Conservation (phyloP, 2,888 invertebrate species). For the Cyrtodaria siliqua region DNA sequence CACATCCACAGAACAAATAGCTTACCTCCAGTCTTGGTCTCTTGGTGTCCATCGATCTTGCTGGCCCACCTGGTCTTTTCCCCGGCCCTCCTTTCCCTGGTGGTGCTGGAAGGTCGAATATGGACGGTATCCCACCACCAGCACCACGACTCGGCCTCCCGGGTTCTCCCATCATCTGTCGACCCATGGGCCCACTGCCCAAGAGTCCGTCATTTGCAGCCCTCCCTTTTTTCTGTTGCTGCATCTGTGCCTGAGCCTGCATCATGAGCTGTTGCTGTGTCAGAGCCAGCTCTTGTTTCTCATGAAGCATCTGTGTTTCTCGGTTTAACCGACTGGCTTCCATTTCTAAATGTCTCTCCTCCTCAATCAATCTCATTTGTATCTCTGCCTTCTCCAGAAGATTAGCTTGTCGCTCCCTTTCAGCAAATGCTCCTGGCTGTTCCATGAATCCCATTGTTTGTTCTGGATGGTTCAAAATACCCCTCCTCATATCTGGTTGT, state of each 20-base stretch:
- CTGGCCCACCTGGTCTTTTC: constrained; percentile 26
- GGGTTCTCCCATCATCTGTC: too few species aligned
- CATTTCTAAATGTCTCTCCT: too few species aligned
- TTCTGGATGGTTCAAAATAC: constrained; percentile 4
- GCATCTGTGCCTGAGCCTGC: constrained; percentile 12
- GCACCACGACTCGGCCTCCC: constrained; percentile 15
- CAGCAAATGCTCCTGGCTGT: neutral
- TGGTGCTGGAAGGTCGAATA: constrained; percentile 39
- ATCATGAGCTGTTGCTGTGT: constrained; percentile 6
- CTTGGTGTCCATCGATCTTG: constrained; percentile 32
- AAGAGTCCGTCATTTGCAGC: constrained; percentile 21
- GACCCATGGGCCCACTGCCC: constrained; percentile 24
- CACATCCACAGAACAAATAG: too few species aligned
- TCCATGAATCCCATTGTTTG: neutral
- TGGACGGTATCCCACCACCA: constrained; percentile 40
- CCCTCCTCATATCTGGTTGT: constrained; percentile 3
- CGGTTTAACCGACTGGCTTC: too few species aligned
- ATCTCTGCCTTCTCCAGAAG: constrained; percentile 46
- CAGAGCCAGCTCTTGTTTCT: constrained; percentile 16
- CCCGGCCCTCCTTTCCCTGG: constrained; percentile 14
- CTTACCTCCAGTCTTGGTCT: constrained; percentile 45
- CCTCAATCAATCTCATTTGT: constrained; percentile 39
- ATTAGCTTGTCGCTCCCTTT: constrained; percentile 37
- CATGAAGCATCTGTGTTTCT: constrained; percentile 14
- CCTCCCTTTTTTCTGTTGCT: constrained; percentile 20